These are phyloP conservation scores for Martes martes DNA, from an alignment of 2,113 vertebrate species.

Conservation along the genomic window DNA sequence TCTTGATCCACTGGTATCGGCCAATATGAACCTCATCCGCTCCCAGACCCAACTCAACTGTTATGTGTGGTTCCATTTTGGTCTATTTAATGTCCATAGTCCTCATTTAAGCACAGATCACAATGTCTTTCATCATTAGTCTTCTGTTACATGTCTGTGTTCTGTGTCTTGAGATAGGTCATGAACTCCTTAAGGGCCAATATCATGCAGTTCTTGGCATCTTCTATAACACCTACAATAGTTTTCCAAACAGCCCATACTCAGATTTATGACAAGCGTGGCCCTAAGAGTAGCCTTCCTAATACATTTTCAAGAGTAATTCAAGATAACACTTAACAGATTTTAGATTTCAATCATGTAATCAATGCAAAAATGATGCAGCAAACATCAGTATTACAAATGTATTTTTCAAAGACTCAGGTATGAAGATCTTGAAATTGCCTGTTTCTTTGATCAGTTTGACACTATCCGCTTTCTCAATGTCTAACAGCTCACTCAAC, in stretches of 20 bases:
- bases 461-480: background rate
- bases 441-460: background rate
- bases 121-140: background rate
- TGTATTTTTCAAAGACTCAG: background rate
- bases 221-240: background rate
- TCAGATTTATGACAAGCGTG: background rate
- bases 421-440: background rate
- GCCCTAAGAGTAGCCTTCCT: background rate
- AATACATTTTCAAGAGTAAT: background rate
- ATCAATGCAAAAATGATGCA: background rate
- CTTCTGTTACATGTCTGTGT: background rate
- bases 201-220: background rate
- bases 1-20: background rate
- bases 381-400: too few species aligned
- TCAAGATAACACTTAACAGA: background rate
- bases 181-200: background rate
- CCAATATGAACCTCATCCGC: background rate
- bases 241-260: background rate
- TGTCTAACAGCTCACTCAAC: background rate
- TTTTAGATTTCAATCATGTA: background rate
- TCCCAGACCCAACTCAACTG: background rate
- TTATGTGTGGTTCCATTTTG: background rate
- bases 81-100: background rate
- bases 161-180: background rate
- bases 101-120: background rate